Evolutionary conservation across 1,140 invertebrate species (phyloP).

Genomic region (Aphaenogaster ashmeadi): DNA sequence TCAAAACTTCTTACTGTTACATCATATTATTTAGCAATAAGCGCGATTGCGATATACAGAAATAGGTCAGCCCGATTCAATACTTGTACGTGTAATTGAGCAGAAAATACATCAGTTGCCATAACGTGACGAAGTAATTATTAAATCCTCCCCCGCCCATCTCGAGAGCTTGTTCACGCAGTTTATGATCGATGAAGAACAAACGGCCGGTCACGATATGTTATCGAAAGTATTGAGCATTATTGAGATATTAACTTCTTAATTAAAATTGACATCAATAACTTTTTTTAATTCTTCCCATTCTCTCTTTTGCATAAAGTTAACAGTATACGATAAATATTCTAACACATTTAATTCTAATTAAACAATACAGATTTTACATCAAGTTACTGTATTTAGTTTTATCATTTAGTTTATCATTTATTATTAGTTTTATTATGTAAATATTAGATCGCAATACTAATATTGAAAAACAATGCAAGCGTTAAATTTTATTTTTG

Average conservation of each 20-base stretch:
- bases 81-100: conserved; percentile 37
- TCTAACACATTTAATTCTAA: not conserved
- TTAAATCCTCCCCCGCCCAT: not conserved
- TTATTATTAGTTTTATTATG: not conserved
- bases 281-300: not conserved
- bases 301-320: not conserved
- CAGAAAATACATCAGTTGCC: conserved; percentile 41
- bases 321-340: not conserved
- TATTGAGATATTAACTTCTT: not conserved
- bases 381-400: not conserved
- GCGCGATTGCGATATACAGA: not conserved
- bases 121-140: conserved; percentile 19
- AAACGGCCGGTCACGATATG: not conserved
- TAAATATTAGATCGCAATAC: not conserved
- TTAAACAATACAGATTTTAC: not conserved
- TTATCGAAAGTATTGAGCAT: conserved; percentile 1
- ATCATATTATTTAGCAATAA: conserved; percentile 10
- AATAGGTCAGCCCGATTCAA: conserved; percentile 3
- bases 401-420: not conserved
- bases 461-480: not conserved
- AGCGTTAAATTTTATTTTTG: not conserved
- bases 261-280: conserved; percentile 7
- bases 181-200: conserved; percentile 47
- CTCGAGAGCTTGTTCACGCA: not conserved
- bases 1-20: not conserved